These are phyloP conservation scores for Thomomys bottae DNA, from an alignment of 2,113 vertebrate species.

Conservation along the genomic window DNA sequence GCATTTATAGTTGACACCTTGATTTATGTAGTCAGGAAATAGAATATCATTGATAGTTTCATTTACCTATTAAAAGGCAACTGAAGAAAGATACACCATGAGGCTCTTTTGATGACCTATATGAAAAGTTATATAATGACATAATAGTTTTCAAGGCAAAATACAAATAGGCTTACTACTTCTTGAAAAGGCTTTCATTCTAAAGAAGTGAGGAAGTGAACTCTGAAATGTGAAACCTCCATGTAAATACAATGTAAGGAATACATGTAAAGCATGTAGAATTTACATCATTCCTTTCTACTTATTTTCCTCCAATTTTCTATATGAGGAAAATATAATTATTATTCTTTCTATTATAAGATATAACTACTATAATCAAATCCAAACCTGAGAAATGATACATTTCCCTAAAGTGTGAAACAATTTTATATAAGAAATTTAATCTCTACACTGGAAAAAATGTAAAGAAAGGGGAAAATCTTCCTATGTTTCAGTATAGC, in stretches of 20 bases:
- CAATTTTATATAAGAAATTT: slow-evolving; percentile 16
- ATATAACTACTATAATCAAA: slow-evolving; percentile 12
- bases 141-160: slow-evolving; percentile 5
- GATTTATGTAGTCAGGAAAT: background rate
- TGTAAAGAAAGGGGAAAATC: background rate
- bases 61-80: background rate
- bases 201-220: background rate
- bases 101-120: background rate
- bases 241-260: background rate
- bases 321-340: background rate
- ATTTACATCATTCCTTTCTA: background rate
- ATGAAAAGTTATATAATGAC: slow-evolving; percentile 19
- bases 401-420: background rate
- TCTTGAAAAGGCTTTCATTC: background rate
- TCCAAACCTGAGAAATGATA: slow-evolving; percentile 16
- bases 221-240: background rate
- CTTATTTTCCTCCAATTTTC: background rate
- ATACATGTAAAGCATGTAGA: background rate
- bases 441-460: slow-evolving; percentile 26
- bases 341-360: slow-evolving; percentile 20
- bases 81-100: background rate
- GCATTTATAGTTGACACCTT: background rate
- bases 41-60: background rate
- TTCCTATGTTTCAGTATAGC: background rate
- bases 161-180: background rate